Conservation (phyloP, 2,797 vertebrate species). For the Hydrophis major region DNA sequence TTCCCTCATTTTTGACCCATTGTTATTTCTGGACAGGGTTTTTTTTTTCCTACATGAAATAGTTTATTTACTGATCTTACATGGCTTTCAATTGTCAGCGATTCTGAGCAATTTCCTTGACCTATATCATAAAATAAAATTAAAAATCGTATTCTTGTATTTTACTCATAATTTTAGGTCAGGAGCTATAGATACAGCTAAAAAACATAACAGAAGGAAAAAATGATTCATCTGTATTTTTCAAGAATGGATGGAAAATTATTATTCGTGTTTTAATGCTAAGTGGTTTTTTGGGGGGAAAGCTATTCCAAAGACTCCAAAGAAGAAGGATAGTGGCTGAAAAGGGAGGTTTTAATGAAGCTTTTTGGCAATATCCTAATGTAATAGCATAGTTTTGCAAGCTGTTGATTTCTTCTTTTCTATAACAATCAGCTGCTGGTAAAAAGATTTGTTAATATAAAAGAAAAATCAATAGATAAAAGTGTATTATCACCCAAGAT, state of each 20-base stretch:
- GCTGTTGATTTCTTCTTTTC: not conserved
- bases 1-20: not conserved
- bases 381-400: not conserved
- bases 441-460: not conserved
- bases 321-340: not conserved
- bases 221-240: not conserved
- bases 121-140: not conserved
- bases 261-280: too few relatives aligned
- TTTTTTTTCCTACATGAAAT: not conserved
- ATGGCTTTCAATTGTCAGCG: not conserved
- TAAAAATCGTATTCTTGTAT: not conserved
- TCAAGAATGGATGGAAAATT: not conserved
- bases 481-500: not conserved
- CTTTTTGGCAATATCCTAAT: not conserved
- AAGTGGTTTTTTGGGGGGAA: too few relatives aligned
- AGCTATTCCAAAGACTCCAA: too few relatives aligned
- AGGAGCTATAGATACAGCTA: not conserved
- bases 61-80: not conserved
- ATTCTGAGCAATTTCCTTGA: not conserved
- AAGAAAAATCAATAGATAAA: not conserved
- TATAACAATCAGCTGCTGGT: not conserved
- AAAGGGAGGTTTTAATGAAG: not conserved
- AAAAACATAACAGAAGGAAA: not conserved
- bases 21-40: not conserved
- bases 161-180: not conserved